Percentiles rank a stretch among this genome's conserved stretches.
Conservation (phyloP, 2,113 vertebrate species). For the Urocynchramus pylzowi region DNA sequence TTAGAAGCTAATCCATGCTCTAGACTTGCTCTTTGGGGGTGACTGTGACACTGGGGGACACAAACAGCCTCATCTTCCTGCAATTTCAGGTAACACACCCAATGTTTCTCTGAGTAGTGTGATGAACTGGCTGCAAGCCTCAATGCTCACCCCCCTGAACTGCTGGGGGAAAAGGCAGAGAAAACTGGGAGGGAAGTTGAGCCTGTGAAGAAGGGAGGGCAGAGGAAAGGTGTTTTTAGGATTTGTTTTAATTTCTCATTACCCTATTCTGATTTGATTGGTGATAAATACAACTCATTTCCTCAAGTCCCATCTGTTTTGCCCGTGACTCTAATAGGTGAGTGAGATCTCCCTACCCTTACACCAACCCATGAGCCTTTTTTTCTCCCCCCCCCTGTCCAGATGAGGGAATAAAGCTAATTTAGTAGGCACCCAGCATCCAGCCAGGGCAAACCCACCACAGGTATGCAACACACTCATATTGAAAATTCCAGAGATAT, state of each 20-base stretch:
- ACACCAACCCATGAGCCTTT: neutral
- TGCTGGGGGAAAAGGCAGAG: neutral
- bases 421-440: neutral
- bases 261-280: neutral
- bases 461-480: neutral
- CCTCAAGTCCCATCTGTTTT: neutral
- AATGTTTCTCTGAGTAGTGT: neutral
- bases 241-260: neutral
- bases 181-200: neutral
- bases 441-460: neutral
- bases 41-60: neutral
- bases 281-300: neutral
- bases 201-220: neutral
- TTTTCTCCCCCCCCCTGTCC: neutral
- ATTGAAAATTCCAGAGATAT: neutral
- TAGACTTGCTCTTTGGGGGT: neutral
- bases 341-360: neutral
- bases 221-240: neutral
- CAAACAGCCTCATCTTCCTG: neutral
- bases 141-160: neutral
- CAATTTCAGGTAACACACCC: neutral
- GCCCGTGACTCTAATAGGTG: accelerated
- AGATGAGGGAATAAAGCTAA: neutral
- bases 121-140: neutral
- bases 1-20: neutral